Percentiles rank a stretch among this genome's conserved stretches.
Conservation (phyloP, 2,113 vertebrate genomes). For the Lophochroa leadbeateri region DNA sequence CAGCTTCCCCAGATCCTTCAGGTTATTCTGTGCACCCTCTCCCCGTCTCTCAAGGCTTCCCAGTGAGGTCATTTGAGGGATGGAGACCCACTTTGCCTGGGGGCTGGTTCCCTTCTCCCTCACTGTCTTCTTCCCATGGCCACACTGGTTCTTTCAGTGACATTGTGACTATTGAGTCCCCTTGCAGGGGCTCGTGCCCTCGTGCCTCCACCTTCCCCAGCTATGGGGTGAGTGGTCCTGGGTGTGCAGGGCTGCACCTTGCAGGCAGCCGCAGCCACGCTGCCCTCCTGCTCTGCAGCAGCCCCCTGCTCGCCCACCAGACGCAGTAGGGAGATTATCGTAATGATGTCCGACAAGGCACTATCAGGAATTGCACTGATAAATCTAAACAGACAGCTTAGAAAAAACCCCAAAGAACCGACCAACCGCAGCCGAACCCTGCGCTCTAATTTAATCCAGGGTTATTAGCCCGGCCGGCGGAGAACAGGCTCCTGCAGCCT, state of each 20-base stretch:
- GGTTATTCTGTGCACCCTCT: neutral
- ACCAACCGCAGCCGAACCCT: slow-evolving; percentile 25
- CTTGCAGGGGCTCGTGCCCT: rapidly evolving
- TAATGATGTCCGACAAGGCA: slow-evolving; percentile 70
- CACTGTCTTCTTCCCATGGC: neutral
- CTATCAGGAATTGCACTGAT: slow-evolving; percentile 66
- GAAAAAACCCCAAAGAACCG: neutral
- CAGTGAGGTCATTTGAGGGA: neutral
- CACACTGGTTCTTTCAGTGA: rapidly evolving
- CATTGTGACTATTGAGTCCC: neutral
- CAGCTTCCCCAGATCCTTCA: neutral
- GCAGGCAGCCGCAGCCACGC: neutral
- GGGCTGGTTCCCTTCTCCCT: neutral
- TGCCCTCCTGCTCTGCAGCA: neutral
- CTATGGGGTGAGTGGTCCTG: neutral
- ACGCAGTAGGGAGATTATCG: slow-evolving; percentile 49
- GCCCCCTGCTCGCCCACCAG: slow-evolving; percentile 23
- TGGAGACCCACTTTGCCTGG: neutral
- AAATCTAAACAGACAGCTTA: slow-evolving; percentile 72
- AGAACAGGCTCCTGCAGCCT: slow-evolving; percentile 47
- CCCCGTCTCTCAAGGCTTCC: neutral
- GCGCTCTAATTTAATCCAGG: slow-evolving; percentile 70
- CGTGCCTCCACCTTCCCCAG: neutral
- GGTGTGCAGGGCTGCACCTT: neutral
- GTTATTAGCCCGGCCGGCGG: slow-evolving; percentile 63